Percentiles rank a stretch among this genome's conserved stretches.
Evolutionary conservation across 2,113 vertebrate species (phyloP).

Genomic region (Corythoichthys haematopterus): DNA sequence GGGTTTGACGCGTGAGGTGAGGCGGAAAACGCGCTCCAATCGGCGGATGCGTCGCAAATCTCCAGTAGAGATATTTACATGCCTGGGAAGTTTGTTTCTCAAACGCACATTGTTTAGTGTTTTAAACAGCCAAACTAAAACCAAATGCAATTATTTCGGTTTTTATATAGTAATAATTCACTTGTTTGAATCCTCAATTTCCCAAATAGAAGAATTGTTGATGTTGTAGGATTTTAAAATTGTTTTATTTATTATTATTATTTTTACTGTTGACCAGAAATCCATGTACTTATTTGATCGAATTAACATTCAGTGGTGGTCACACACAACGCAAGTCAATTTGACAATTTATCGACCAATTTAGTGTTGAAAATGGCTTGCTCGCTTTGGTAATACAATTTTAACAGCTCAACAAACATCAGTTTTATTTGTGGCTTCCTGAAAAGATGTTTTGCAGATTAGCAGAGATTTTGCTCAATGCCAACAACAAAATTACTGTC

Average conservation of each 20-base stretch:
- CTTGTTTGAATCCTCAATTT: background rate
- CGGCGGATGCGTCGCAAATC: conserved; percentile 15
- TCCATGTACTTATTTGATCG: too few relatives aligned
- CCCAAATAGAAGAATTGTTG: background rate
- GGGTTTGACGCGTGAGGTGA: conserved; percentile 43
- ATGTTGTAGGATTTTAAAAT: background rate
- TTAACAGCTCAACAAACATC: background rate
- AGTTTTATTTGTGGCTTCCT: background rate
- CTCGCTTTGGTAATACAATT: background rate
- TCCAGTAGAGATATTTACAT: background rate
- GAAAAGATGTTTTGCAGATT: background rate
- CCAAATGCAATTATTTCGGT: background rate
- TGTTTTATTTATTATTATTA: background rate
- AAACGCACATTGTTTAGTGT: background rate
- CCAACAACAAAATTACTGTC: background rate
- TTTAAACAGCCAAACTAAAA: background rate
- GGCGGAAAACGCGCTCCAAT: conserved; percentile 6
- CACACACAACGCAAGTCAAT: too few relatives aligned
- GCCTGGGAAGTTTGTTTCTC: conserved; percentile 27
- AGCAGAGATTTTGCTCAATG: background rate
- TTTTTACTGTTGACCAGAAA: too few relatives aligned
- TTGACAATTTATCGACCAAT: too few relatives aligned
- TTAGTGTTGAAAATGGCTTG: background rate
- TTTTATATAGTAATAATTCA: background rate
- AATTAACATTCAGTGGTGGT: too few relatives aligned